phyloP scores from a whole-genome alignment of 2,113 vertebrate genomes.

The Pomatostomus ruficeps region DNA sequence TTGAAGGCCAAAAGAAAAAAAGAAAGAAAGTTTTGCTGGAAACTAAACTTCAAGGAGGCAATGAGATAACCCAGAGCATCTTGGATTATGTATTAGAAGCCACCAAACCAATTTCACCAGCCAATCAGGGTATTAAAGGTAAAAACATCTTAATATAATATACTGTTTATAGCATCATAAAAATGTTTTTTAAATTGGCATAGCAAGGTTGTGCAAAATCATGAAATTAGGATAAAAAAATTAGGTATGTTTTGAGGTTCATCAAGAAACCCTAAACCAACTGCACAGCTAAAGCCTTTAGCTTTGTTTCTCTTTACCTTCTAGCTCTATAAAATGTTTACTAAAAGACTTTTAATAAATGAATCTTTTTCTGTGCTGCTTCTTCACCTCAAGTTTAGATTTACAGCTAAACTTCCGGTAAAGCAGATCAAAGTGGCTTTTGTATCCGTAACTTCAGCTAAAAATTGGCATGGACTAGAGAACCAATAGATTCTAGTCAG shows the following conservation, averaged over 20 bases:
- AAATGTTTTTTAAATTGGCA: background rate
- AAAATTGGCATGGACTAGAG: background rate
- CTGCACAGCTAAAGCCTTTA: background rate
- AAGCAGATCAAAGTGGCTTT: background rate
- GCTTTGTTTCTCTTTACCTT: background rate
- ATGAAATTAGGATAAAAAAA: background rate
- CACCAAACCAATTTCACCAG: constrained; percentile 88
- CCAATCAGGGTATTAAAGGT: constrained; percentile 94
- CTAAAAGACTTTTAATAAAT: background rate
- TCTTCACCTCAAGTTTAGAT: background rate
- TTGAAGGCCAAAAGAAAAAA: constrained; percentile 97
- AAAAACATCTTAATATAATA: constrained; percentile 11
- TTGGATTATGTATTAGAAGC: constrained; percentile 92
- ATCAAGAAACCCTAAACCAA: background rate
- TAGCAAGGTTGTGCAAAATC: background rate
- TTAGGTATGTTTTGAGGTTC: background rate
- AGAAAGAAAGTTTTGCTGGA: constrained; percentile 90
- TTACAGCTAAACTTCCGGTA: background rate
- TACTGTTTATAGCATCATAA: background rate
- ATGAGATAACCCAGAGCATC: constrained; percentile 87
- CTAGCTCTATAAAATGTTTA: background rate
- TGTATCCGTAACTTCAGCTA: background rate
- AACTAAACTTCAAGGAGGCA: constrained; percentile 83
- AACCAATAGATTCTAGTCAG: background rate
- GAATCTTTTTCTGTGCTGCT: background rate